Evolutionary conservation across 2,888 invertebrate species (phyloP), one percentile per base, ranked within the genome.

Genomic region (Monopis laevigella): DNA sequence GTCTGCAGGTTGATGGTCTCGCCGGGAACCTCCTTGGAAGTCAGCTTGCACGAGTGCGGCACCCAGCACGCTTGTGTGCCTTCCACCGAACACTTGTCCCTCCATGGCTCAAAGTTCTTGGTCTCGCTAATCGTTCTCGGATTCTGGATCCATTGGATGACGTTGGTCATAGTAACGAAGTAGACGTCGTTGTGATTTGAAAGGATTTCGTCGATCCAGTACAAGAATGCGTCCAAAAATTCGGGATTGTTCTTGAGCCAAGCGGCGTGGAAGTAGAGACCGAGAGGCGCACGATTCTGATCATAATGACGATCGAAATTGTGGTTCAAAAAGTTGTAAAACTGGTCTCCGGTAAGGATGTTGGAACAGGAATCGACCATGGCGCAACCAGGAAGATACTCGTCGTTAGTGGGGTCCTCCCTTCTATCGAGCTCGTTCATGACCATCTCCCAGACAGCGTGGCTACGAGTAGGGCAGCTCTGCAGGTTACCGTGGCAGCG

Each of bases 341-440:
- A 96, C 63, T 95, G 95, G 61, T 96, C 95, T 40, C 95, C 94
- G 30, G 88, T 90, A 40, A 95, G 82, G 55, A 95, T 94, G 72
- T 94, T 96, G 44, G 93, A 93, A 82, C 96, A 96, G 11, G 94
- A 95, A 73, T 96, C 95, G 4, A 95, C 94, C 95, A 95, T 95
- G 44, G 93, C 94, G 59, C 95, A 95, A 17, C 93, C 95, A 3
- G 94, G 92, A 34, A 95, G 80, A 58, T 92, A 90, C 65, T 95
- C 95, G 62, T 95, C 94, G 59, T 91, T 93, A 55, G 73, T 86
- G 0, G 95, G 95, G 62, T 95, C 95, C 67, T 96, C 95, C 51
- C 95, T 87, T 50, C 94, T 88, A 73, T 95, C 95, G 51, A 95
- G 74, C 68, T 96, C 95, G 67, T 96, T 96, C 88, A 96, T 90